Evolutionary conservation across 2,888 invertebrate genomes (phyloP).

Genomic region (Athetis lepigone): DNA sequence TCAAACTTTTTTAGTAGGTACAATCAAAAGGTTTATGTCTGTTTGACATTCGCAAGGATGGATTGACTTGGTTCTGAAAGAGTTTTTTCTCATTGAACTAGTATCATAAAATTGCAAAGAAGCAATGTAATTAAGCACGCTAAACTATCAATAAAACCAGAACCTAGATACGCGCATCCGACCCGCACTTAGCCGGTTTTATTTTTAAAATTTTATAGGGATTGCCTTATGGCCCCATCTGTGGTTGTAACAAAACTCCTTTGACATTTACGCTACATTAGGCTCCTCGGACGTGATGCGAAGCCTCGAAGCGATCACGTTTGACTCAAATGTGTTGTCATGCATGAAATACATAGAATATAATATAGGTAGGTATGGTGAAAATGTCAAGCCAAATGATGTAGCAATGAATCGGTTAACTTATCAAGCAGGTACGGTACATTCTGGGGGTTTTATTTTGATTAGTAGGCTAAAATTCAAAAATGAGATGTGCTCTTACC

Average conservation of each 20-base stretch:
- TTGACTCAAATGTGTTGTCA: slow-evolving; percentile 31
- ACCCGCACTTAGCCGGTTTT: no score
- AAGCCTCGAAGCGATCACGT: slow-evolving; percentile 39
- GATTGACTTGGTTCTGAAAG: no score
- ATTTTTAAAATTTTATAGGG: neutral
- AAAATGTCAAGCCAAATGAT: slow-evolving; percentile 40
- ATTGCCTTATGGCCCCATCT: slow-evolving; percentile 1
- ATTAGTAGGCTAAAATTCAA: no score
- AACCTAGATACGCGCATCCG: no score
- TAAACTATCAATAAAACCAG: no score
- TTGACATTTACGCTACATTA: slow-evolving; percentile 57
- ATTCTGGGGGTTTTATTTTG: slow-evolving; percentile 15
- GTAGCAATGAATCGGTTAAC: slow-evolving; percentile 37
- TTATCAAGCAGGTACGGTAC: slow-evolving; percentile 10
- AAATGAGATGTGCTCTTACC: no score
- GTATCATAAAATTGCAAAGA: no score
- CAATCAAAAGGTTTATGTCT: no score
- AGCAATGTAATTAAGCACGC: no score
- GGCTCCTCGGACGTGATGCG: slow-evolving; percentile 17
- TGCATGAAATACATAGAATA: slow-evolving; percentile 25
- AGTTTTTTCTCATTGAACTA: no score
- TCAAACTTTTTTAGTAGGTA: no score
- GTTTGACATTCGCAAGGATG: no score
- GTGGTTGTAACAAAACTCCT: slow-evolving; percentile 50
- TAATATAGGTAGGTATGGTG: neutral